A percentile compares a stretch with the other conserved stretches of the same genome.
Conservation (phyloP, 2,888 invertebrate genomes). For the Drosophila algonquin region DNA sequence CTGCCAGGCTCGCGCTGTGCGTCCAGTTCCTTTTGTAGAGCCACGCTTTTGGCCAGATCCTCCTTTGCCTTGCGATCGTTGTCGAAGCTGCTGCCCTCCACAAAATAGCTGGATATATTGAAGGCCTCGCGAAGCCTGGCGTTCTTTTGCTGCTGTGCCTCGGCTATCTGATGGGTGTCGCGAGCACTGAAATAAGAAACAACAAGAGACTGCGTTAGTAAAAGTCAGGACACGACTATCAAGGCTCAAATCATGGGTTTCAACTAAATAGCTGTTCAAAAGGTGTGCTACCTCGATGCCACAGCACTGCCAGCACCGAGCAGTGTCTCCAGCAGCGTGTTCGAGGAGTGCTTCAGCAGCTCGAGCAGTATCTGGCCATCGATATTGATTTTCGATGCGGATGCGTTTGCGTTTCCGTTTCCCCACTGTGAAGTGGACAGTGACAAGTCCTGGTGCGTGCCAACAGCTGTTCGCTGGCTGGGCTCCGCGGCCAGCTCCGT, state of each 20-base stretch:
- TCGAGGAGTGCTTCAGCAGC: constrained; percentile 66
- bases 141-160: constrained; percentile 98
- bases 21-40: constrained; percentile 84
- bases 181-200: constrained; percentile 88
- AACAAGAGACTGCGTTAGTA: not conserved
- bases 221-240: not conserved
- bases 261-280: not conserved
- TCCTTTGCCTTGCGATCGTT: constrained; percentile 88
- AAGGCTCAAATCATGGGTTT: not conserved
- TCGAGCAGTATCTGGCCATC: constrained; percentile 62
- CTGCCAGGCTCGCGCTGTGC: constrained; percentile 83
- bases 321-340: constrained; percentile 62
- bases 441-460: constrained; percentile 34
- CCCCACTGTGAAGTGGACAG: not conserved
- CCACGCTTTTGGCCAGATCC: constrained; percentile 84
- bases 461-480: constrained; percentile 46
- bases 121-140: constrained; percentile 96
- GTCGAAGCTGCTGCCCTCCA: constrained; percentile 96
- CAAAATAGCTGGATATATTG: constrained; percentile 96
- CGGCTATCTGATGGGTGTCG: constrained; percentile 97
- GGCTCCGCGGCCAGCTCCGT: constrained; percentile 50
- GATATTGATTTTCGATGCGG: constrained; percentile 41
- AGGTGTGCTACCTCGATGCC: constrained; percentile 50
- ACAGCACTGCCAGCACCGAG: constrained; percentile 66
- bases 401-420: constrained; percentile 1